A percentile compares a stretch with the other conserved stretches of the same genome.
Evolutionary conservation across 2,888 invertebrate genomes (phyloP).

Genomic region (Copidosoma aretas): DNA sequence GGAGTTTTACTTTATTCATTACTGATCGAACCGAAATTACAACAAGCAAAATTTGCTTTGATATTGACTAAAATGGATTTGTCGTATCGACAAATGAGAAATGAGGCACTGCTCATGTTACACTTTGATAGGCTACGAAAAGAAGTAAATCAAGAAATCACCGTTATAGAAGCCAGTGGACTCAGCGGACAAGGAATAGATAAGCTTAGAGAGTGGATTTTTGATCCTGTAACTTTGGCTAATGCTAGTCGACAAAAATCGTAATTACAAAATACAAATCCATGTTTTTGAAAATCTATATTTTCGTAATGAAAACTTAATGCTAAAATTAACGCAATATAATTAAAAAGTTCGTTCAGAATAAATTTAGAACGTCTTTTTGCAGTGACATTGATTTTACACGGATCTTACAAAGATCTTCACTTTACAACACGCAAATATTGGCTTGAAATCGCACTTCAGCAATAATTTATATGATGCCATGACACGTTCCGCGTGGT

Average conservation of each 20-base stretch:
- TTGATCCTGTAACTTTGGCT: constrained; percentile 49
- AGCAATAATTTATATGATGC: constrained; percentile 29
- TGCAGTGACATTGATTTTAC: constrained; percentile 29
- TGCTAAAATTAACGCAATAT: constrained; percentile 19
- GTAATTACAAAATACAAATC: neutral
- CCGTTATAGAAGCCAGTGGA: constrained; percentile 77
- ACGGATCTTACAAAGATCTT: constrained; percentile 33
- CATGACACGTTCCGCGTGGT: constrained; percentile 21
- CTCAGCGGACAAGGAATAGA: constrained; percentile 75
- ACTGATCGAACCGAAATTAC: constrained; percentile 74
- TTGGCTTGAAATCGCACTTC: too few species aligned
- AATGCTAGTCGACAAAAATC: constrained; percentile 26
- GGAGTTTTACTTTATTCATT: constrained; percentile 81
- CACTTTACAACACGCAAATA: too few species aligned
- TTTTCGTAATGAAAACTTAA: neutral
- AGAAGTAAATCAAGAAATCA: constrained; percentile 73
- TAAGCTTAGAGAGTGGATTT: constrained; percentile 71
- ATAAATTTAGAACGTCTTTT: constrained; percentile 7
- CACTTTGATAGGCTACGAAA: constrained; percentile 74
- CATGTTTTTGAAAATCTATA: neutral
- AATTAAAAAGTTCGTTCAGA: constrained; percentile 30
- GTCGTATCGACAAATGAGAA: constrained; percentile 85
- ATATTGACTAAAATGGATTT: constrained; percentile 85
- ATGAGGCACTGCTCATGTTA: constrained; percentile 83
- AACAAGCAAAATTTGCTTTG: constrained; percentile 71